Evolutionary conservation across 2,888 invertebrate genomes (phyloP), one percentile per base, ranked within the genome.

Genomic region (Perithous albicinctus): DNA sequence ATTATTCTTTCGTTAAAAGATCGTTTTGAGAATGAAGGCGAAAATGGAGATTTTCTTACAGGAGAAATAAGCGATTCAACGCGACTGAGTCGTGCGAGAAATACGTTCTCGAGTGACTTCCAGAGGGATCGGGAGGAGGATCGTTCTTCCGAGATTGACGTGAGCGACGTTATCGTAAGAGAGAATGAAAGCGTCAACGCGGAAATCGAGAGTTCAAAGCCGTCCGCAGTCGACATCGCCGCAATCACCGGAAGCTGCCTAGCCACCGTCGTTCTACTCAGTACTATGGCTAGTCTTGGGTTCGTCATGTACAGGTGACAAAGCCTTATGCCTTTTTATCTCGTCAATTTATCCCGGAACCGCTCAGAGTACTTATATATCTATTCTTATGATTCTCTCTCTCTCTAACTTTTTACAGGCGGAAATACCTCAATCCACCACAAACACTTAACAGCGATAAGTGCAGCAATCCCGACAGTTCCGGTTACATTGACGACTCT

Each of bases 401-500:
- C 43, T 18, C 15, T 12, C 7, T n/a, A 26, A 26, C 12, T 46
- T 18, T 67, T 85, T 80, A 51, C 90, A 94, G 96, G 63, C 94
- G 96, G 82, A 94, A 96, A 88, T 96, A 96, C 90, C 93, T 97
- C 85, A 97, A 97, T 91, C 96, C 97, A 90, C 97, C 97, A 8
- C 97, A 97, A 93, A 96, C 97, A 79, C 93, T 97, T 85, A 96
- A 96, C 88, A 92, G 92, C 83, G 96, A 96, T 91, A 96, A 96
- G 88, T 96, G 96, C 91, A 97, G 97, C 88, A 97, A 97, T 92
- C 96, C 97, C 7, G 97, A 97, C 91, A 97, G 97, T 77, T 97
- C 96, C 90, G 97, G 97, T 87, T 97, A 97, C 90, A 96, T 97
- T 85, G 97, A 97, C 92, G 97, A 97, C 92, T 97, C 96, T 92